Conservation (phyloP, 64 coral and sea anemone genomes). For the Stichodactyla helianthus region DNA sequence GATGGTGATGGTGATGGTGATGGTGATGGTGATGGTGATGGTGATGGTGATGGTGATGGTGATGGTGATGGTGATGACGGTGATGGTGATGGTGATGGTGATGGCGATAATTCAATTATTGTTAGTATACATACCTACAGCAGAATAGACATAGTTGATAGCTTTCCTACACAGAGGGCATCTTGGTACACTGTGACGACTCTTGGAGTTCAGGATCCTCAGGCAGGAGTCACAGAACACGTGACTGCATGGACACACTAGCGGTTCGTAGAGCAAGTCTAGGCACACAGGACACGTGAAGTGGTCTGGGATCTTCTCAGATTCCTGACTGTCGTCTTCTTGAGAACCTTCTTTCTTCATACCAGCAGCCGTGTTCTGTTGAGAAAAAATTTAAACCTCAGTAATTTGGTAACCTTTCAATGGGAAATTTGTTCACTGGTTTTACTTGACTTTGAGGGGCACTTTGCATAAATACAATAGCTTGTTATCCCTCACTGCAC, state of each 20-base stretch:
- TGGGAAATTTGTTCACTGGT: too few relatives aligned
- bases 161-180: slow-evolving; percentile 83
- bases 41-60: too few relatives aligned
- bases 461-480: too few relatives aligned
- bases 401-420: too few relatives aligned
- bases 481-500: too few relatives aligned
- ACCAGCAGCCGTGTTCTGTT: too few relatives aligned
- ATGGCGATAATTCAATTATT: background rate
- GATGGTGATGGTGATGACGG: too few relatives aligned
- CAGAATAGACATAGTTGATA: slow-evolving; percentile 39
- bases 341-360: background rate
- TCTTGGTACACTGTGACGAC: slow-evolving; percentile 21
- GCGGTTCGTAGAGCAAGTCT: slow-evolving; percentile 73
- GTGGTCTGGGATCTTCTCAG: slow-evolving; percentile 37
- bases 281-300: slow-evolving; percentile 75
- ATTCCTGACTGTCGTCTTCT: background rate
- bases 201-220: slow-evolving; percentile 66
- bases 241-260: slow-evolving; percentile 73
- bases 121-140: slow-evolving; percentile 38
- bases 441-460: too few relatives aligned
- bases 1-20: too few relatives aligned
- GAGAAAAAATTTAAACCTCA: too few relatives aligned
- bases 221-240: slow-evolving; percentile 93
- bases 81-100: too few relatives aligned
- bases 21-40: too few relatives aligned